Percentiles rank a stretch among this genome's conserved stretches.
These are phyloP conservation scores for Brachyrhaphis roseni DNA, from an alignment of 2,797 vertebrate genomes.

Conservation along the genomic window DNA sequence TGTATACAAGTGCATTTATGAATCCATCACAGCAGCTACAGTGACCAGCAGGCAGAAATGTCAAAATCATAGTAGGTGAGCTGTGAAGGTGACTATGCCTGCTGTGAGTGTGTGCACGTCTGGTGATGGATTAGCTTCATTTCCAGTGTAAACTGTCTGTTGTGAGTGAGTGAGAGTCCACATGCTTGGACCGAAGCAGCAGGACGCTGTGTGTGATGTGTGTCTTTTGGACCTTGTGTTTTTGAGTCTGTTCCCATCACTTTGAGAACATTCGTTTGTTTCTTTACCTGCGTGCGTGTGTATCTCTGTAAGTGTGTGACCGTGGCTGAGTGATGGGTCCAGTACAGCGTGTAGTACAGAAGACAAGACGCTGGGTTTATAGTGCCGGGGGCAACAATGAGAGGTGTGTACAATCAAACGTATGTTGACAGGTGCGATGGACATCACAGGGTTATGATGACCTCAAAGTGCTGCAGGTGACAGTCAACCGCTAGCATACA, in stretches of 20 bases:
- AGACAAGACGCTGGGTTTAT: slow-evolving; percentile 58
- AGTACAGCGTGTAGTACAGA: slow-evolving; percentile 60
- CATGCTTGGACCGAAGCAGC: slow-evolving; percentile 70
- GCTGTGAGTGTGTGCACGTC: slow-evolving; percentile 45
- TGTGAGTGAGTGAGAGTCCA: slow-evolving; percentile 62
- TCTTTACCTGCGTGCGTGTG: slow-evolving; percentile 49
- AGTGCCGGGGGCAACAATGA: slow-evolving; percentile 69
- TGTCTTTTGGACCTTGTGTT: slow-evolving; percentile 72
- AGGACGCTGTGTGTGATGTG: slow-evolving; percentile 61
- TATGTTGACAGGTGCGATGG: slow-evolving; percentile 77
- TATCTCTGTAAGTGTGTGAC: slow-evolving; percentile 55
- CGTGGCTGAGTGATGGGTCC: slow-evolving; percentile 72
- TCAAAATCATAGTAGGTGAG: slow-evolving; percentile 73
- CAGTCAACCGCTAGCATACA: slow-evolving; percentile 15
- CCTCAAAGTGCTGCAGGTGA: slow-evolving; percentile 67
- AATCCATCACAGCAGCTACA: slow-evolving; percentile 59
- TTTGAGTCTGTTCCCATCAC: slow-evolving; percentile 51
- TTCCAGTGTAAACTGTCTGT: slow-evolving; percentile 76
- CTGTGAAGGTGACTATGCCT: slow-evolving; percentile 75
- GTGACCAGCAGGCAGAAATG: slow-evolving; percentile 69
- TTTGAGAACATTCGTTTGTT: slow-evolving; percentile 53
- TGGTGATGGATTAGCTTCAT: slow-evolving; percentile 84
- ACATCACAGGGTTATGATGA: slow-evolving; percentile 75
- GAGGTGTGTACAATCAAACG: slow-evolving; percentile 83
- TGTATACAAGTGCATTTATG: slow-evolving; percentile 44